A percentile compares a stretch with the other conserved stretches of the same genome.
Evolutionary conservation across 2,113 vertebrate species (phyloP).

Genomic region (Melanerpes aurifrons): DNA sequence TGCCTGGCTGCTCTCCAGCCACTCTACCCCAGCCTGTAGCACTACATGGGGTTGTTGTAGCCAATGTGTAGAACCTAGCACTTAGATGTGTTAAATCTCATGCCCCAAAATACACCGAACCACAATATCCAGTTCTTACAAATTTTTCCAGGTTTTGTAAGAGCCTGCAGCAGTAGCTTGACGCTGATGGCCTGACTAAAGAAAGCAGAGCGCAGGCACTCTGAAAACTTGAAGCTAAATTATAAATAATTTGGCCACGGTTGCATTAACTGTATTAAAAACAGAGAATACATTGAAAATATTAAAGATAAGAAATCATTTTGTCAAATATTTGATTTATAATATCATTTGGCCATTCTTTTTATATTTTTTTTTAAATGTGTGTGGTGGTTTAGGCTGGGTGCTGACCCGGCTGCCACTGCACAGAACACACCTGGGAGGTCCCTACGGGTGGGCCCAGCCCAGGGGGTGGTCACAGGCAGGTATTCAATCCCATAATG

Average conservation of each 20-base stretch:
- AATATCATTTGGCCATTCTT: not conserved
- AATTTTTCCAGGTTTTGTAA: not conserved
- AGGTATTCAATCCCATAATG: too few relatives aligned
- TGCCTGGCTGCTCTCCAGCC: too few relatives aligned
- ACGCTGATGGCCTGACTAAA: not conserved
- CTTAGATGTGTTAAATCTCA: too few relatives aligned
- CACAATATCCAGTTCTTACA: not conserved
- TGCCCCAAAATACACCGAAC: not conserved
- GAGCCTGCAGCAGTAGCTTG: not conserved
- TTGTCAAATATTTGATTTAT: not conserved
- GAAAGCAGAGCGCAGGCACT: not conserved
- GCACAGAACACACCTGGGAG: too few relatives aligned
- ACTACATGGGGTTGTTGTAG: too few relatives aligned
- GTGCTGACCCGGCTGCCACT: too few relatives aligned
- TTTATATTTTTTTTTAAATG: not conserved
- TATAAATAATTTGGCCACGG: not conserved
- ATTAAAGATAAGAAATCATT: not conserved
- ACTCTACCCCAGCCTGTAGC: too few relatives aligned
- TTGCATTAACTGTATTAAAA: not conserved
- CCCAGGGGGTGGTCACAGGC: too few relatives aligned
- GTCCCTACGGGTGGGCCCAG: too few relatives aligned
- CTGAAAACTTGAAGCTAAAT: not conserved
- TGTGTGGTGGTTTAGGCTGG: too few relatives aligned
- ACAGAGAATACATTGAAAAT: not conserved
- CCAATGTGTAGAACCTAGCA: too few relatives aligned